A percentile compares a stretch with the other conserved stretches of the same genome.
Conservation (phyloP, 1,140 invertebrate species). For the Acromyrmex echinatior region DNA sequence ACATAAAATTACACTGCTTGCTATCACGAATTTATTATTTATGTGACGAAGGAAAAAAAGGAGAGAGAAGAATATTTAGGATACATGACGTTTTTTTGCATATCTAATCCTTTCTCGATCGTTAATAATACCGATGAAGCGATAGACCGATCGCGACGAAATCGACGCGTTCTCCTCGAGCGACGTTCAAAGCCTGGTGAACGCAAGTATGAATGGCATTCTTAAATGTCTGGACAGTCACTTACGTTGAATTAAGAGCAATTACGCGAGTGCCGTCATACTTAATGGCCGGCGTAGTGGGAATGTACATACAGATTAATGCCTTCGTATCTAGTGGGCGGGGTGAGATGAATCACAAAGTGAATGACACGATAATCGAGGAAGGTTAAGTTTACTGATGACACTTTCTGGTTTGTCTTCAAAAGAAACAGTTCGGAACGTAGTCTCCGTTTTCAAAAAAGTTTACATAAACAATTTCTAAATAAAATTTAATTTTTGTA, state of each 20-base stretch:
- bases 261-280: conserved; percentile 80
- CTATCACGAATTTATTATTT: background rate
- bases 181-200: conserved; percentile 19
- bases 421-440: background rate
- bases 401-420: conserved; percentile 10
- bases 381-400: conserved; percentile 74
- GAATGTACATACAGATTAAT: conserved; percentile 66
- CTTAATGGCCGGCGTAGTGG: conserved; percentile 70
- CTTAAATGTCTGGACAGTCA: conserved; percentile 71
- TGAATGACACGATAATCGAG: conserved; percentile 79
- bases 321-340: conserved; percentile 69
- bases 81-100: background rate
- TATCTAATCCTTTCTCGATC: conserved; percentile 2
- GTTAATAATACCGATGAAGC: background rate
- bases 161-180: background rate
- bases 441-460: background rate
- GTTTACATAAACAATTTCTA: background rate
- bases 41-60: background rate
- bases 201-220: conserved; percentile 71
- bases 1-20: background rate
- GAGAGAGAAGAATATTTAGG: background rate
- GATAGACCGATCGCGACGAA: background rate
- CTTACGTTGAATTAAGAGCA: conserved; percentile 81
- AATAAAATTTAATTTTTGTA: background rate
- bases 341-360: conserved; percentile 77